A percentile compares a stretch with the other conserved stretches of the same genome.
phyloP scores from a whole-genome alignment of 1,140 invertebrate genomes.

The Euura saliciscinereae region DNA sequence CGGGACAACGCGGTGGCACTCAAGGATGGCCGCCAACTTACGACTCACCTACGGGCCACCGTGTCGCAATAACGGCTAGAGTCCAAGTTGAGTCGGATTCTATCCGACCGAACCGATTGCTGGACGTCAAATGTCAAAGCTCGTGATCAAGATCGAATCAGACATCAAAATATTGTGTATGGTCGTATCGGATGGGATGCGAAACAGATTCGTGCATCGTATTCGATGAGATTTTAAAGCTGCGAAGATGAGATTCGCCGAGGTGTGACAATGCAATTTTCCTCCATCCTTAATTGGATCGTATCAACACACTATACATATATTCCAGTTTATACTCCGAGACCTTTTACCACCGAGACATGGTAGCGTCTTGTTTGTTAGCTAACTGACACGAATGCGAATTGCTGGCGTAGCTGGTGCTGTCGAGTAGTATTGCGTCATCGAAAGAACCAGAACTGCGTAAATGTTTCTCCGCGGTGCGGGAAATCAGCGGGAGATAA shows the following conservation, averaged over 20 bases:
- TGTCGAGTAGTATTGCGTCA: neutral
- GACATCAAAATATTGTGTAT: neutral
- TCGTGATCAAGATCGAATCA: neutral
- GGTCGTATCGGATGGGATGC: too few relatives aligned
- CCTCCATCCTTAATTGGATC: neutral
- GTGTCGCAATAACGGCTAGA: neutral
- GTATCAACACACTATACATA: neutral
- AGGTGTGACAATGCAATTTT: neutral
- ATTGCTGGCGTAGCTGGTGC: neutral
- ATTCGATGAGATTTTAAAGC: too few relatives aligned
- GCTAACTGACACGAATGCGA: slow-evolving; percentile 6
- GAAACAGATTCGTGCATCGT: too few relatives aligned
- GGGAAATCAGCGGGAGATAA: neutral
- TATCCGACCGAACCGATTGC: neutral
- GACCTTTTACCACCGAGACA: neutral
- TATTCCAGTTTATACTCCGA: slow-evolving; percentile 4
- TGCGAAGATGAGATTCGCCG: neutral
- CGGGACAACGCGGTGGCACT: slow-evolving; percentile 27
- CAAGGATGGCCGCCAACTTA: slow-evolving; percentile 46
- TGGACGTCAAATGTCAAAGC: neutral
- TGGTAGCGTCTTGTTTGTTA: slow-evolving; percentile 5
- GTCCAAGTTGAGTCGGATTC: neutral
- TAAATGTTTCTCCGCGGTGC: neutral
- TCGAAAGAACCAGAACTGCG: slow-evolving; percentile 1
- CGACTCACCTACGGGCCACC: neutral